phyloP scores from a whole-genome alignment of 2,113 vertebrate species.

The Gulo gulo region DNA sequence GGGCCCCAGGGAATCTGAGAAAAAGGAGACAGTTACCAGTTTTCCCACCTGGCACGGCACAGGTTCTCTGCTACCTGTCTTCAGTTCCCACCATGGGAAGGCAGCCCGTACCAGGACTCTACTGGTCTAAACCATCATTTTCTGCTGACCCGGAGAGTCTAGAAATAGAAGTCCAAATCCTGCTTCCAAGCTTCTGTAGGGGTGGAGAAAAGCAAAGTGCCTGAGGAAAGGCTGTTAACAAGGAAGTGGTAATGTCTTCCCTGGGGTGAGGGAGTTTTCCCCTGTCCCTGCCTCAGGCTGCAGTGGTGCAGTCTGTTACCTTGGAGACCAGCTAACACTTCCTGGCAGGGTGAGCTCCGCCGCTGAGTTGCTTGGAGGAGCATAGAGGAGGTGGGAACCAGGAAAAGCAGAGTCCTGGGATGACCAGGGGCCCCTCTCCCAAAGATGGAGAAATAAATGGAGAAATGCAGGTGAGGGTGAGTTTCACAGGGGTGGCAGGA shows the following conservation, averaged over 20 bases:
- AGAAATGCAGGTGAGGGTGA: neutral
- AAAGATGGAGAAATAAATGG: neutral
- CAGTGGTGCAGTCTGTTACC: constrained; percentile 66
- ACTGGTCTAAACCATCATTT: constrained; percentile 17
- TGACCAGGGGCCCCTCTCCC: neutral
- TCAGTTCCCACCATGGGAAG: neutral
- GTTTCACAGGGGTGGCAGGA: neutral
- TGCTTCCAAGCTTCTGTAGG: neutral
- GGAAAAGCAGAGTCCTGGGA: neutral
- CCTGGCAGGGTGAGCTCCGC: neutral
- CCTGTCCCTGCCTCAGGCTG: neutral
- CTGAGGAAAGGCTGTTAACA: neutral
- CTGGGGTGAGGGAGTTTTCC: neutral
- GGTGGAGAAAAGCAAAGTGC: neutral
- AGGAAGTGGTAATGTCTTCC: neutral
- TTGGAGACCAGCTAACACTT: constrained; percentile 65
- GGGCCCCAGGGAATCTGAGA: neutral
- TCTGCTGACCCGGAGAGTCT: neutral
- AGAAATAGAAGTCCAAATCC: neutral
- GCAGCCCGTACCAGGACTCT: neutral
- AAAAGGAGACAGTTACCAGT: neutral
- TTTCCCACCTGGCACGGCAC: rapidly evolving
- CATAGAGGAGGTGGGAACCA: neutral
- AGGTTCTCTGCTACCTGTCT: neutral
- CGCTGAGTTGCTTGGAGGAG: neutral